phyloP scores from a whole-genome alignment of 2,888 invertebrate species.

The Amiota minor region DNA sequence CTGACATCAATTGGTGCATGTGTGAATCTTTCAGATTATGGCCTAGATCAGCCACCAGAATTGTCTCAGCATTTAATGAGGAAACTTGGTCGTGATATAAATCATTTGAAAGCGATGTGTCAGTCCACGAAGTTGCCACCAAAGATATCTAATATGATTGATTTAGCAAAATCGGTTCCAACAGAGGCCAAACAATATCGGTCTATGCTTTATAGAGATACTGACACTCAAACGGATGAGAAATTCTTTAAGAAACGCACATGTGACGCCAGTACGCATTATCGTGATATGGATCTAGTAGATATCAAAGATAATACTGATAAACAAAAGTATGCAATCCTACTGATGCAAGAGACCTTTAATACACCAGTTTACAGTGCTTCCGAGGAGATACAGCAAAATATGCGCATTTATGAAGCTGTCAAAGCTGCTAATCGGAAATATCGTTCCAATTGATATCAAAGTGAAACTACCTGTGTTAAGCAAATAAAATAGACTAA shows the following conservation, averaged over 20 bases:
- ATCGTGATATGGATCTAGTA: neutral
- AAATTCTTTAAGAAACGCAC: neutral
- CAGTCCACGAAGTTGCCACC: neutral
- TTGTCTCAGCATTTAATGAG: neutral
- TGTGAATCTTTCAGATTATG: neutral
- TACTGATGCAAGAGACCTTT: neutral
- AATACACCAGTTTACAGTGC: neutral
- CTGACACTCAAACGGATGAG: neutral
- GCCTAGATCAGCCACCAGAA: neutral
- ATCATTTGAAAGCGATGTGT: neutral
- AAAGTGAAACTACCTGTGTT: no score
- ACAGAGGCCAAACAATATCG: neutral
- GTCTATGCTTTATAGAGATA: neutral
- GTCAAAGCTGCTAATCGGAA: neutral
- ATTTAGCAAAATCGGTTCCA: neutral
- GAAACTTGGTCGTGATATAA: neutral
- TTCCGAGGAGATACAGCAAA: constrained; percentile 6
- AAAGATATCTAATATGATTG: neutral
- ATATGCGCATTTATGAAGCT: neutral
- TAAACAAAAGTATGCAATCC: neutral
- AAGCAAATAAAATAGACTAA: no score
- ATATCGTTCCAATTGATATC: no score
- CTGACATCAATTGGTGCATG: constrained; percentile 3
- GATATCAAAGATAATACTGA: neutral
- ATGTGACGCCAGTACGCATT: neutral